Evolutionary conservation across 2,888 invertebrate species (phyloP).

Genomic region (Axea sp.): DNA sequence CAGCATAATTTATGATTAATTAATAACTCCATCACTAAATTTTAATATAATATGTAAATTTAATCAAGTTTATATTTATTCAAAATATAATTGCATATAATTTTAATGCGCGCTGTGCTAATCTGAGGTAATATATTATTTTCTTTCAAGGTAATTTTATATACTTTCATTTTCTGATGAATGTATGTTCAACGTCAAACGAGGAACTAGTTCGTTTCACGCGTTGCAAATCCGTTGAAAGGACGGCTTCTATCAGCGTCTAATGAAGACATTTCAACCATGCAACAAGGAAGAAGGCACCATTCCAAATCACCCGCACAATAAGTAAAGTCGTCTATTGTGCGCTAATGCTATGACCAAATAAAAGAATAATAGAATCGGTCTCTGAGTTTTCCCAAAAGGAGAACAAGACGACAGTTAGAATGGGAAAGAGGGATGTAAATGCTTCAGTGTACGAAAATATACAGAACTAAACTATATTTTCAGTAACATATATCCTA

Average conservation of each 20-base stretch:
- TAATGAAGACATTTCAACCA: conserved; percentile 66
- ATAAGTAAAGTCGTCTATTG: conserved; percentile 71
- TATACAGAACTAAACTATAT: conserved; percentile 8
- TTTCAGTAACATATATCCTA: conserved; percentile 17
- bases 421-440: conserved; percentile 7
- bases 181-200: conserved; percentile 28
- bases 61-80: no score
- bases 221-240: conserved; percentile 46
- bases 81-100: no score
- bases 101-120: no score
- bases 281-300: conserved; percentile 23
- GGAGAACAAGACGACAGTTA: conserved; percentile 39
- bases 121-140: no score
- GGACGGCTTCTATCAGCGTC: conserved; percentile 24
- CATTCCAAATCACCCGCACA: conserved; percentile 70
- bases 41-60: no score
- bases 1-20: no score
- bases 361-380: conserved; percentile 45
- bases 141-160: background rate
- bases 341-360: conserved; percentile 38
- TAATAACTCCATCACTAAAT: no score
- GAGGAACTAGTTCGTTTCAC: conserved; percentile 48
- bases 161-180: conserved; percentile 1
- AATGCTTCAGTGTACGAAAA: conserved; percentile 1
- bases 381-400: conserved; percentile 58